phyloP scores from a whole-genome alignment of 2,888 invertebrate species.

The Spisula subtruncata region DNA sequence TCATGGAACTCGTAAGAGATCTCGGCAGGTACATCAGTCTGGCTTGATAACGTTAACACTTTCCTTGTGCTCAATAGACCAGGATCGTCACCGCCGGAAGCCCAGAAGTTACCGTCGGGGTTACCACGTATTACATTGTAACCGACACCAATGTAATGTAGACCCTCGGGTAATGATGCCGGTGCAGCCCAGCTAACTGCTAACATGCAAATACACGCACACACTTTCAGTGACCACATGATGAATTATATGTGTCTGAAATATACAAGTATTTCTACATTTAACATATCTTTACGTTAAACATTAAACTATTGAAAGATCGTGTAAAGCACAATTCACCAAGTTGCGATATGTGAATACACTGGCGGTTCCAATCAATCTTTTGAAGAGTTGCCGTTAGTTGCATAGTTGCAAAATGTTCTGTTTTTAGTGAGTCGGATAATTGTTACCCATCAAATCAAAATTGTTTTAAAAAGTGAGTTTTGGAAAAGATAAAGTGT shows the following conservation, averaged over 20 bases:
- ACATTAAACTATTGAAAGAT: too few species aligned
- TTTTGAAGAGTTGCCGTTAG: too few species aligned
- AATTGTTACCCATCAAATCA: too few species aligned
- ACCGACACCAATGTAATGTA: slow-evolving; percentile 71
- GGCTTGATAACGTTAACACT: slow-evolving; percentile 54
- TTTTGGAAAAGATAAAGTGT: too few species aligned
- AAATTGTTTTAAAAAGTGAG: too few species aligned
- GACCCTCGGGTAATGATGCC: slow-evolving; percentile 58
- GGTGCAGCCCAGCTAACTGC: slow-evolving; percentile 56
- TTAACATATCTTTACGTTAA: too few species aligned
- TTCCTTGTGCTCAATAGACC: slow-evolving; percentile 68
- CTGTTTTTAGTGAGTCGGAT: too few species aligned
- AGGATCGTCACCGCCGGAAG: slow-evolving; percentile 69
- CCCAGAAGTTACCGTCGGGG: slow-evolving; percentile 72
- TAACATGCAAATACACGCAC: slow-evolving; percentile 56
- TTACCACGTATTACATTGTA: slow-evolving; percentile 67
- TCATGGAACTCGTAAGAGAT: slow-evolving; percentile 69
- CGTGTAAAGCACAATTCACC: too few species aligned
- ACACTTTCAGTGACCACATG: slow-evolving; percentile 58
- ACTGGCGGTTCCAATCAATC: too few species aligned
- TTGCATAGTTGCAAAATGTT: too few species aligned
- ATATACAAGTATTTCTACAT: not conserved
- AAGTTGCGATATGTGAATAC: too few species aligned
- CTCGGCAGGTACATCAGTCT: slow-evolving; percentile 56
- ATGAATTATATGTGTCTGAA: slow-evolving; percentile 22